phyloP scores from a whole-genome alignment of 2,113 vertebrate species.

The Sinosuthora webbiana region DNA sequence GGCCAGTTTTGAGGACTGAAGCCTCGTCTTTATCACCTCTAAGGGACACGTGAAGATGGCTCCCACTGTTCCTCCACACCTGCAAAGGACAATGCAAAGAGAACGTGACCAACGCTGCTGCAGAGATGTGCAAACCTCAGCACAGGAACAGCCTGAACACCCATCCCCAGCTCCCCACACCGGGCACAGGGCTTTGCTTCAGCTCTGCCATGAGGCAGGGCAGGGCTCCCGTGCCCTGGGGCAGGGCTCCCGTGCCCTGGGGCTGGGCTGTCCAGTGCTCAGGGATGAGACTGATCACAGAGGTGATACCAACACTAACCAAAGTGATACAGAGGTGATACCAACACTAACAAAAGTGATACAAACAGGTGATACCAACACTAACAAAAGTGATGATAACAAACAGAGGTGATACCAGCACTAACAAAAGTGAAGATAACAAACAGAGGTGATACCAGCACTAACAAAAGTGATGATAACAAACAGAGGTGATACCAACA shows the following conservation, averaged over 20 bases:
- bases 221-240: background rate
- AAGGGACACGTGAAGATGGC: constrained; percentile 93
- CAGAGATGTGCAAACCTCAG: background rate
- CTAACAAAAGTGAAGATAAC: background rate
- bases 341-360: background rate
- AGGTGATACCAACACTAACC: background rate
- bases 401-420: background rate
- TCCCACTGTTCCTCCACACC: constrained; percentile 94
- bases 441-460: background rate
- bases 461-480: too few species aligned
- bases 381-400: too few species aligned
- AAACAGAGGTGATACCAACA: background rate
- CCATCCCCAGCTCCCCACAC: background rate
- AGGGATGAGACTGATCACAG: background rate
- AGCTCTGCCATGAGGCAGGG: background rate
- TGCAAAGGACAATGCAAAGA: constrained; percentile 51
- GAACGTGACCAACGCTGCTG: background rate
- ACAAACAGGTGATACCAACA: background rate
- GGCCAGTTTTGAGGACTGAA: constrained; percentile 90
- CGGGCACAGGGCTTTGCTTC: too few species aligned
- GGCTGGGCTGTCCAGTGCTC: background rate
- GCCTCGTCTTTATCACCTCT: constrained; percentile 92
- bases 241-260: background rate
- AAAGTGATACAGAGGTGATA: background rate
- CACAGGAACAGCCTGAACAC: background rate